phyloP scores from a whole-genome alignment of 2,888 invertebrate species.

The Myathropa florea region DNA sequence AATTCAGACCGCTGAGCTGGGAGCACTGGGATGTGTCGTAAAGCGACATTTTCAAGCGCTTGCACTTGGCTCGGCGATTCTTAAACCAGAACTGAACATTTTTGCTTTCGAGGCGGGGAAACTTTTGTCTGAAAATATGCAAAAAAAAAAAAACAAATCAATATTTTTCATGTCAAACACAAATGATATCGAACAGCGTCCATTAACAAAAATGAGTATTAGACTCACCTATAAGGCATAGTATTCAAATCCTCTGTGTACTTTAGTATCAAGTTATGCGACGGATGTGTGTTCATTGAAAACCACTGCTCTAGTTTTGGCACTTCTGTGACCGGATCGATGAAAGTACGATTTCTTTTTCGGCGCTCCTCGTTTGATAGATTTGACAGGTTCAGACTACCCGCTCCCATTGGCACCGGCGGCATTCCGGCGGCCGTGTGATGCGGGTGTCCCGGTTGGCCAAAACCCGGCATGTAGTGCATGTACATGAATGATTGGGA shows the following conservation, averaged over 20 bases:
- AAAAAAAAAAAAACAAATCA: not conserved
- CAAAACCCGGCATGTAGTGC: constrained; percentile 90
- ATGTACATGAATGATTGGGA: constrained; percentile 95
- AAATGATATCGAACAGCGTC: not conserved
- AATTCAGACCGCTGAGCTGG: constrained; percentile 77
- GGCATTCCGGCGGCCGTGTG: constrained; percentile 79
- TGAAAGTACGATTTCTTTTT: constrained; percentile 98
- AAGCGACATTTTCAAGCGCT: constrained; percentile 94
- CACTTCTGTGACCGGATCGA: constrained; percentile 99
- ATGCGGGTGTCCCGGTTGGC: constrained; percentile 80
- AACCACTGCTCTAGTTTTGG: constrained; percentile 97
- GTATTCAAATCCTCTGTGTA: constrained; percentile 98
- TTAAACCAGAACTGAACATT: constrained; percentile 99
- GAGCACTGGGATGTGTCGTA: constrained; percentile 84
- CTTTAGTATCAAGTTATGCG: constrained; percentile 97
- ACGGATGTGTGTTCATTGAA: constrained; percentile 98
- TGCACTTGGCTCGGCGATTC: constrained; percentile 98
- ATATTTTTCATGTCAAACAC: no score
- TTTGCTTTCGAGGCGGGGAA: constrained; percentile 98
- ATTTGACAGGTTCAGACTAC: constrained; percentile 84
- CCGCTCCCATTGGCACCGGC: constrained; percentile 81
- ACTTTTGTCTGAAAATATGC: constrained; percentile 89
- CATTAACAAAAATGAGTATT: no score
- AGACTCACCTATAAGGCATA: constrained; percentile 89
- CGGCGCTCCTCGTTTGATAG: constrained; percentile 92